Base-by-base conservation (phyloP, 2,113 vertebrate genomes). In the Triplophysa rosa region DNA sequence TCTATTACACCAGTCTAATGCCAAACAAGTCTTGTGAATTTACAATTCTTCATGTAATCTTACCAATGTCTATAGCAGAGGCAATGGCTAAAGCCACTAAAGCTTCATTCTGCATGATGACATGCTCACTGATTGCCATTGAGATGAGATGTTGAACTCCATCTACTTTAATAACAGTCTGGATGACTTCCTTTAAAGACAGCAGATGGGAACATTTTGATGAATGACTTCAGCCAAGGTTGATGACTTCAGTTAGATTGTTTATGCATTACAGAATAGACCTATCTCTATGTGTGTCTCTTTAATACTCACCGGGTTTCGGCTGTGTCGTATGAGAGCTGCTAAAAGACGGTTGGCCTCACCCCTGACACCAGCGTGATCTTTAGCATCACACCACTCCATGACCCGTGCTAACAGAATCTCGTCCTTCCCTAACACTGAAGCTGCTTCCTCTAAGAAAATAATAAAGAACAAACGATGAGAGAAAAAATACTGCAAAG, bases 91-190 rank as follows among this genome's bases (percentile, higher is more conserved):
- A 82, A 47, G 95, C 93, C 19, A 93, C 92, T 81, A 96, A 88
- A 67, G 95, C 95, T 85, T 96, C 95, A 5, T 95, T 96, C 89
- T 97, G 95, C 91, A 93, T 94, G 88, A 94, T 94, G 83, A 92
- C 87, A 0, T 97, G 93, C 71, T 95, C 88, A 0, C 94, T 95
- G 54, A 89, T 95, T 84, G 94, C 92, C 95, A 96, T 96, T 73
- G 94, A 92, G 84, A 96, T 92, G 3, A 97, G 92, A 78, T 95
- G 93, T 72, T 92, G 93, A 80, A 95, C 83, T 79, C 94, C 95
- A 78, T 93, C 90, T 52, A 94, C 92, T 85, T 92, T 89, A 78
- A 91, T 90, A 21, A 95, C 90, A 52, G 95, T 92, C n/a, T 77
- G 88, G 72, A 96, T 93, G 26, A 96, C 94, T 89, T 95, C 94